Base-by-base conservation (phyloP, 1,140 invertebrate genomes). In the Tribolium madens region DNA sequence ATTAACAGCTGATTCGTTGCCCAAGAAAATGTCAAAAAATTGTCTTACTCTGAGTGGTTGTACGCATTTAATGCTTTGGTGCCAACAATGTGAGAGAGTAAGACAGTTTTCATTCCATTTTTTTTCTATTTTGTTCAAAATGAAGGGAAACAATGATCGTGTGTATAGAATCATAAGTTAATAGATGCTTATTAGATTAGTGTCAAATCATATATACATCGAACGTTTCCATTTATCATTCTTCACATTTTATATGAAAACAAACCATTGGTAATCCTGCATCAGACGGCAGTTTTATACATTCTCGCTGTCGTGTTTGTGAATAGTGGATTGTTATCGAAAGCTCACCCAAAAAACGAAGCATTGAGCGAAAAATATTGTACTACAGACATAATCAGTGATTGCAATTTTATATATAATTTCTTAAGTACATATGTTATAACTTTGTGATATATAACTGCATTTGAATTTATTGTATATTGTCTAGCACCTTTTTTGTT, bases 381-480 rank as follows among this genome's bases (percentile, higher is more conserved):
- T 81, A 83, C 80, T 76, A 80, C 52, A 78, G 26, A 80, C 78
- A 78, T 81, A 77, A 81, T 82, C 77, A 80, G 73, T 81, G 75
- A 78, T 80, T 75, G 79, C 73, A 78, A 47, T 78, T 80, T 73
- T 75, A 75, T 70, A 75, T 75, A 48, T 77, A 79, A 71, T 77
- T 78, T 75, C 70, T 77, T 78, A 57, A 76, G 74, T 81, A 76
- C 72, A 72, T 78, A 42, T 72, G 76, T 80, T 78, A 81, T 79
- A 83, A 80, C 77, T 81, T 81, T 81, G 82, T 83, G 82, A 82
- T 82, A 81, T 81, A 77, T 77, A 79, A 74, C 78, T 79, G 71
- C 72, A 77, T 77, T 76, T 71, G 74, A 42, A 52, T 69, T 76
- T 69, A 33, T 76, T 70, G 42, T 77, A 71, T 71, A 76, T 80